phyloP scores from a whole-genome alignment of 2,888 invertebrate species.

The Blastobasis adustella region DNA sequence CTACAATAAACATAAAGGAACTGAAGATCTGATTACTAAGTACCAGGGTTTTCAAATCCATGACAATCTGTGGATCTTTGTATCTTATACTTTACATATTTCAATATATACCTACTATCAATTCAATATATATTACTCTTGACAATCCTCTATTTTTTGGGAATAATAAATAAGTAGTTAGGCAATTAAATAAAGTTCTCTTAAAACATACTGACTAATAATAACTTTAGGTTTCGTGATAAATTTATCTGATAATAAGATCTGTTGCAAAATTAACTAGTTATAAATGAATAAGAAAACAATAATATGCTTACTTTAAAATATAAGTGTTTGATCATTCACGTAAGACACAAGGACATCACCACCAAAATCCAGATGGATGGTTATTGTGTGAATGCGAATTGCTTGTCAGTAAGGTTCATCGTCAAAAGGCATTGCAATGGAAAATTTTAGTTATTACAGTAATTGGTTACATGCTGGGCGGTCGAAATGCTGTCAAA shows the following conservation, averaged over 20 bases:
- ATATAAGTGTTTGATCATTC: no score
- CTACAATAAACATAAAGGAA: no score
- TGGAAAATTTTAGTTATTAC: no score
- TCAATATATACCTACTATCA: conserved; percentile 12
- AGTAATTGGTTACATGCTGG: no score
- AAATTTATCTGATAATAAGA: conserved; percentile 45
- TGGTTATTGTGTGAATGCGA: no score
- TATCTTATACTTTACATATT: conserved; percentile 11
- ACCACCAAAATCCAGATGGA: no score
- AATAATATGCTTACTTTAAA: no score
- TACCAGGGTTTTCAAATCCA: background rate
- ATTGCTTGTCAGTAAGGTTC: no score
- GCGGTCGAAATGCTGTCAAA: no score
- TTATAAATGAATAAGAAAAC: conserved; percentile 10
- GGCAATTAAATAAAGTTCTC: conserved; percentile 46
- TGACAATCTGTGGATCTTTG: conserved; percentile 15
- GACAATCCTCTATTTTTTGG: conserved; percentile 17
- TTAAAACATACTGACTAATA: conserved; percentile 54
- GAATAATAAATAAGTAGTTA: conserved; percentile 40
- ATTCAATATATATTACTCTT: conserved; percentile 2
- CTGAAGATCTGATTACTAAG: no score
- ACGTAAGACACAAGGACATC: no score
- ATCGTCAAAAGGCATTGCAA: no score
- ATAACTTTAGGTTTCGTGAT: conserved; percentile 44
- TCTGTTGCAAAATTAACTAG: conserved; percentile 54